Conservation (phyloP, 1,140 invertebrate genomes). For the Meloidogyne floridensis region DNA sequence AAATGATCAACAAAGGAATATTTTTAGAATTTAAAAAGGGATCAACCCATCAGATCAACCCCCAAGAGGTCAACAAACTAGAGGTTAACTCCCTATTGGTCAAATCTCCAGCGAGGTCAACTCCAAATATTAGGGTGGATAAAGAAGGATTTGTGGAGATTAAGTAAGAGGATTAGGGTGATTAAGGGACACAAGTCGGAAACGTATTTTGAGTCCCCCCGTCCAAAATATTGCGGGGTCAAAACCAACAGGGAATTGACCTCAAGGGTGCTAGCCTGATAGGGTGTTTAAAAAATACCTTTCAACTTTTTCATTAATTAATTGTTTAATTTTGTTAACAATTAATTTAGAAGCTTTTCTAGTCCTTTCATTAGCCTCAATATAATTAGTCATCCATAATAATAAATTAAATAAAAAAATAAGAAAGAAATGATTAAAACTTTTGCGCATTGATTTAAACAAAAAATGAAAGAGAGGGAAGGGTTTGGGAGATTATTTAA, state of each 20-base stretch:
- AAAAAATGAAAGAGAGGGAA: neutral
- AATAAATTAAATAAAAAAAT: neutral
- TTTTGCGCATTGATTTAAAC: neutral
- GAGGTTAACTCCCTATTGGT: too few relatives aligned
- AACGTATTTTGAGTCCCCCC: too few relatives aligned
- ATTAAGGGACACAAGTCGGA: too few relatives aligned
- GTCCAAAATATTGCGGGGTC: too few relatives aligned
- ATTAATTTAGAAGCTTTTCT: conserved; percentile 28
- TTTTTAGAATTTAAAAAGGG: conserved; percentile 14
- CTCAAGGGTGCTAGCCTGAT: neutral
- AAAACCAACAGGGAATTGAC: too few relatives aligned
- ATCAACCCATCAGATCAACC: too few relatives aligned
- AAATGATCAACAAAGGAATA: conserved; percentile 24
- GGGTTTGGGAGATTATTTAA: too few relatives aligned
- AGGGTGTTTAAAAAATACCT: conserved; percentile 31
- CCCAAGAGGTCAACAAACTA: too few relatives aligned
- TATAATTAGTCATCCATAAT: neutral
- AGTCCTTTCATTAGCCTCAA: conserved; percentile 24
- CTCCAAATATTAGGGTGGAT: too few relatives aligned
- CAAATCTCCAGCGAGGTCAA: too few relatives aligned
- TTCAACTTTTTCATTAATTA: conserved; percentile 50
- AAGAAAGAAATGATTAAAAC: neutral
- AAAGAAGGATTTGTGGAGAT: too few relatives aligned
- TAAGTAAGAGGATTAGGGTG: too few relatives aligned
- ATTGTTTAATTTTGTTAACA: conserved; percentile 42